Base-by-base conservation (phyloP, 2,888 invertebrate genomes). In the Latheticus oryzae region DNA sequence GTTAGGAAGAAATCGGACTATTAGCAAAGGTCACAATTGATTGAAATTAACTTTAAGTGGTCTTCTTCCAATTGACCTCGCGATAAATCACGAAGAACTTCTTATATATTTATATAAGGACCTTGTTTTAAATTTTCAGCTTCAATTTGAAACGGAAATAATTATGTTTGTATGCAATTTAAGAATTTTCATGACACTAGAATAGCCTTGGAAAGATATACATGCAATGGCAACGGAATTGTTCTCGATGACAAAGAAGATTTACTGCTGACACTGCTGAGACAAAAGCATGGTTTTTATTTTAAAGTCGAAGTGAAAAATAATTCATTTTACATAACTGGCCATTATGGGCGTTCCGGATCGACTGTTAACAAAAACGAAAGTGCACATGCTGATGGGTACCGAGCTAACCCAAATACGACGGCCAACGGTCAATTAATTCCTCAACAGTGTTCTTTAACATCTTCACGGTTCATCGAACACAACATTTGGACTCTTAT, bases 101-200 rank as follows among this genome's bases (percentile, higher is more conserved):
- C 40, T 12, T 3, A 13, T 4, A n/a, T n/a, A n/a, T n/a, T n/a
- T n/a, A n/a, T n/a, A n/a, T n/a, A n/a, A n/a, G 42, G 42, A 32
- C 45, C 45, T 45, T 45, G 45, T 19, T 13, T n/a, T 8, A n/a
- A n/a, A 45, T 32, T 45, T 45, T 45, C 45, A 42, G 15, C 11
- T 40, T 40, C 15, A 30, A 30, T 45, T 45, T 32, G 45, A 47
- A 47, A 35, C 47, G 47, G 47, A 47, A 47, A 47, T 16, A 15
- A 33, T 47, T 33, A 24, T 26, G 15, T 26, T 26, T 23, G 9
- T 13, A 19, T 35, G 47, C 23, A 35, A 47, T 30, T 42, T 42
- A 4, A n/a, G 7, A 9, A 9, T 17, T 11, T 11, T 19, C 30
- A 45, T 45, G 45, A 30, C 16, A 19, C 30, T 8, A 5, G 5